Percentiles rank a stretch among this genome's conserved stretches.
These are phyloP conservation scores for Porites lutea DNA, from an alignment of 64 coral and sea anemone species.

Conservation along the genomic window DNA sequence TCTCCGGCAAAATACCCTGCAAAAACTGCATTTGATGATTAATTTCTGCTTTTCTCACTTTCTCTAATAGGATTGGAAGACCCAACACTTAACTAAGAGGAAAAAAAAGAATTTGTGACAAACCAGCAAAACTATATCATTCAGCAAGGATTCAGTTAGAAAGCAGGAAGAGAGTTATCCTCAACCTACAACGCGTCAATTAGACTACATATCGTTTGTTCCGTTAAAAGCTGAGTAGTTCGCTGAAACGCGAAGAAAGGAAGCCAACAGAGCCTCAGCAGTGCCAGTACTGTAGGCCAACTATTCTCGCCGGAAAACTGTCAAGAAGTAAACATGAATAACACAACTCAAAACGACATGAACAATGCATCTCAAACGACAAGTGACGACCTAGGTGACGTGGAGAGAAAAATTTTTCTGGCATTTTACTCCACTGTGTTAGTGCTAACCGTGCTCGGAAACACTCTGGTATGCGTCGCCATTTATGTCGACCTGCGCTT, in stretches of 20 bases:
- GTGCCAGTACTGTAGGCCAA: too few species aligned
- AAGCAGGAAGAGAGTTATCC: background rate
- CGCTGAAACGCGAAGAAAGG: too few species aligned
- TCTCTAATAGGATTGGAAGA: background rate
- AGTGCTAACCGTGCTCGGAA: slow-evolving; percentile 72
- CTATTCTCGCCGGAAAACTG: too few species aligned
- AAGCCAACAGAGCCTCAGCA: too few species aligned
- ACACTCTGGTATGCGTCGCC: slow-evolving; percentile 82
- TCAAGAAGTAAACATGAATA: slow-evolving; percentile 21
- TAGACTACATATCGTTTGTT: too few species aligned
- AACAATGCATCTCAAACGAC: background rate
- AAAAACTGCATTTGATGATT: too few species aligned
- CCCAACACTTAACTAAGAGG: background rate
- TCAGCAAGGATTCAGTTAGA: too few species aligned
- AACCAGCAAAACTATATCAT: too few species aligned
- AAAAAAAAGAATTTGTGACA: background rate
- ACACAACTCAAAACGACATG: background rate
- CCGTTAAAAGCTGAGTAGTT: too few species aligned
- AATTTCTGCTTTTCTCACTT: background rate
- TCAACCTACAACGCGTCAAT: too few species aligned
- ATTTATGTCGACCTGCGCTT: slow-evolving; percentile 84
- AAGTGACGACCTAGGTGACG: too few species aligned
- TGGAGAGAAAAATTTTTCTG: slow-evolving; percentile 9
- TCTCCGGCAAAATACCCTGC: too few species aligned
- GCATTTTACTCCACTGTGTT: slow-evolving; percentile 71